Evolutionary conservation across 2,797 vertebrate genomes (phyloP), one percentile per base, ranked within the genome.

Genomic region (Pantherophis vulpinus): DNA sequence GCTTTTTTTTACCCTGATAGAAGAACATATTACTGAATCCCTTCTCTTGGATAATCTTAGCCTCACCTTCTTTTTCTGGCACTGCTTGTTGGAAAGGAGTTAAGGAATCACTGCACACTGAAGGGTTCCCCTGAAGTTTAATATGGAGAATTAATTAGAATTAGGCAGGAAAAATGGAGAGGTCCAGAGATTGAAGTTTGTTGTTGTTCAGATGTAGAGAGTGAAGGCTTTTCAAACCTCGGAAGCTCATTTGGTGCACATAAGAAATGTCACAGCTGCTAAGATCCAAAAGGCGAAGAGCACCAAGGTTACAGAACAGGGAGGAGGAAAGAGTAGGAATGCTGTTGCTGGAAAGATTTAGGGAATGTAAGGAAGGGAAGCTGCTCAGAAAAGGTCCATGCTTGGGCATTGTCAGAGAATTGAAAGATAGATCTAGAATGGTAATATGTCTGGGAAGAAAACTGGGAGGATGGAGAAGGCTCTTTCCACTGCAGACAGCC

Each of bases 281-380:
- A 94, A 98, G 91, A 86, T 98, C 98, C 93, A 98, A 95, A 10
- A 96, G 86, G 61, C 20, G 93, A 29, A 98, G 96, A 1, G 87
- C 89, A 56, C 92, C 0, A 0, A 98, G 96, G 91, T 93, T 98
- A 97, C 96, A 97, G 95, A 98, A 97, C 87, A 94, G 55, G 14
- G 95, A 97, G 93, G 97, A 97, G 93, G 96, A 97, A 97, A 98
- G 97, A 0, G 55, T 96, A 94, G 97, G 97, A 97, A 98, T 96
- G 95, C 96, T 96, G 95, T 98, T 98, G 93, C 96, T 97, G 93
- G 98, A 98, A 88, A 98, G 97, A 95, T 98, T 98, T 93, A 97
- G 97, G 74, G 61, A 96, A 56, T 23, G 96, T 93, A 98, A 93
- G 47, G 88, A 95, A 91, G 94, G 94, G 61, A 97, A 97, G 91